Evolutionary conservation across 2,888 invertebrate genomes (phyloP).

Genomic region (Eulithis testata): DNA sequence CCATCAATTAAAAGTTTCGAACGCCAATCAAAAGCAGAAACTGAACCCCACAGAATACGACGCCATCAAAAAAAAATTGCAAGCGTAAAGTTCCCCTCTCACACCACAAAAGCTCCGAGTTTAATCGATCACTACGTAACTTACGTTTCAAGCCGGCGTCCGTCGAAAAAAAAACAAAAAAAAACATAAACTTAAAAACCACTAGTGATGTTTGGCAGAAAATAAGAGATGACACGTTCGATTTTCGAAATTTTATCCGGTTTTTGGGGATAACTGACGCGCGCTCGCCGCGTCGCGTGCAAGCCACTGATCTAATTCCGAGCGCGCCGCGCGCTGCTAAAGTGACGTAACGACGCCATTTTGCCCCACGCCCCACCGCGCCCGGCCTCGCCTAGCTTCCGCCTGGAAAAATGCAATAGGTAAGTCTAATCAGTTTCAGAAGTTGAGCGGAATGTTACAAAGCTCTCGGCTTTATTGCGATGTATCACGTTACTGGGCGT

Average conservation of each 20-base stretch:
- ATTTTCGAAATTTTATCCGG: slow-evolving; percentile 39
- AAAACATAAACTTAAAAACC: slow-evolving; percentile 43
- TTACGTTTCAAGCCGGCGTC: slow-evolving; percentile 58
- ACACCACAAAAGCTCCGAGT: slow-evolving; percentile 59
- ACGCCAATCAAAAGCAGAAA: slow-evolving; percentile 43
- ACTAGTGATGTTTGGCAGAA: slow-evolving; percentile 35
- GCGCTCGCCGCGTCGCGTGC: slow-evolving; percentile 60
- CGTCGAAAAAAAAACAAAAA: slow-evolving; percentile 50
- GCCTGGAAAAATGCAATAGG: slow-evolving; percentile 42
- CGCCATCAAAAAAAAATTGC: slow-evolving; percentile 47
- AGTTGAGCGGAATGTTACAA: slow-evolving; percentile 60
- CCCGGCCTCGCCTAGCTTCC: slow-evolving; percentile 54
- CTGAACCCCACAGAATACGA: slow-evolving; percentile 49
- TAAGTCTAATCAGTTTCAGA: slow-evolving; percentile 75
- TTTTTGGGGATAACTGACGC: slow-evolving; percentile 40
- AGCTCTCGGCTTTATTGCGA: slow-evolving; percentile 49
- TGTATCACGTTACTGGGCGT: slow-evolving; percentile 50
- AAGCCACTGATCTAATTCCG: slow-evolving; percentile 80
- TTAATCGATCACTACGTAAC: slow-evolving; percentile 63
- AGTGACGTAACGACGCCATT: slow-evolving; percentile 82
- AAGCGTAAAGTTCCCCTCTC: slow-evolving; percentile 53
- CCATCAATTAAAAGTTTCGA: slow-evolving; percentile 37
- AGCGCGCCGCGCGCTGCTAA: slow-evolving; percentile 77
- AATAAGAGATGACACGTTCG: slow-evolving; percentile 30
- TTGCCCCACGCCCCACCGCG: slow-evolving; percentile 61